Percentiles rank a stretch among this genome's conserved stretches.
Evolutionary conservation across 2,113 vertebrate species (phyloP).

Genomic region (Galbula dea): DNA sequence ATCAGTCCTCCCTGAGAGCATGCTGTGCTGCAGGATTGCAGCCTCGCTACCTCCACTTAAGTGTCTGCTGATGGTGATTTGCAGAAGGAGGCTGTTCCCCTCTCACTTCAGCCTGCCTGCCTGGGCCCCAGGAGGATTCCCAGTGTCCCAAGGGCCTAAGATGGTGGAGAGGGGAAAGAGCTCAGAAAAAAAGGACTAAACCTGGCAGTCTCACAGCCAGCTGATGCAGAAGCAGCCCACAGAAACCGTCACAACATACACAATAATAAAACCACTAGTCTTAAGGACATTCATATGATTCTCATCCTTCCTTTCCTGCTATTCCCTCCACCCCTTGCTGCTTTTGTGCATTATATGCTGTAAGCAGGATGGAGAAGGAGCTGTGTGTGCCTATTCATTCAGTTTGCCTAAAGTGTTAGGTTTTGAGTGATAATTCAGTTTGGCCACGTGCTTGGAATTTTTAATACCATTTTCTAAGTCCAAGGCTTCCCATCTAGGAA

Average conservation of each 20-base stretch:
- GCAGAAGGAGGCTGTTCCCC: background rate
- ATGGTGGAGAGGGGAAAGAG: background rate
- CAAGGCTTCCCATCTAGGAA: background rate
- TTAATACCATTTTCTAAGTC: background rate
- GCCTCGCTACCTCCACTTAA: fast-evolving
- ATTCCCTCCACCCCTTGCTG: background rate
- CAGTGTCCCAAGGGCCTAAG: background rate
- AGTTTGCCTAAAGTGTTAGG: background rate
- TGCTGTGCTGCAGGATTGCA: fast-evolving
- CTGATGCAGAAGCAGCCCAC: background rate
- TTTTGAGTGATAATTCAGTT: background rate
- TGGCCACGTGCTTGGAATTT: background rate
- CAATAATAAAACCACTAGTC: background rate
- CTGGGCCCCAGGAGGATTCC: background rate
- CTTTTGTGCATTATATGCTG: background rate
- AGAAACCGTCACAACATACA: background rate
- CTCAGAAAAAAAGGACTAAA: background rate
- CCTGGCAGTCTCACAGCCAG: background rate
- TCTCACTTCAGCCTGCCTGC: background rate
- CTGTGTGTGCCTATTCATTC: background rate
- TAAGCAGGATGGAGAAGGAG: background rate
- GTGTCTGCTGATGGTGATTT: fast-evolving
- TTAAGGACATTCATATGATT: background rate
- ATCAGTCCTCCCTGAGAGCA: background rate
- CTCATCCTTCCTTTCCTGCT: background rate